Percentiles rank a stretch among this genome's conserved stretches.
phyloP scores from a whole-genome alignment of 2,113 vertebrate genomes.

The Ictalurus furcatus region DNA sequence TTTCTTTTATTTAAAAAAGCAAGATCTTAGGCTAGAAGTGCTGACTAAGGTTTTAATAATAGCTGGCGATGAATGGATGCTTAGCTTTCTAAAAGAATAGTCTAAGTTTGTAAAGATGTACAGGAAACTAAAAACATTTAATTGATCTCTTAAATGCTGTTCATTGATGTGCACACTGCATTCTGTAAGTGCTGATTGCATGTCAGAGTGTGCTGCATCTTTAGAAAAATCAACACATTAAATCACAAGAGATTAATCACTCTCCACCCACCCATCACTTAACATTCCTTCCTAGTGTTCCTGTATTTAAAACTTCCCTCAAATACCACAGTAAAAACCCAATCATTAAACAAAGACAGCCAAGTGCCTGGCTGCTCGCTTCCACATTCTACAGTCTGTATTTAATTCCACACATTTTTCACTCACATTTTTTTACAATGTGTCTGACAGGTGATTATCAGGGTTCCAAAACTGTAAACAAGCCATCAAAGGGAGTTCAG shows the following conservation, averaged over 20 bases:
- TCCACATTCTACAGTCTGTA: conserved; percentile 52
- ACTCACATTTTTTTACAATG: conserved; percentile 64
- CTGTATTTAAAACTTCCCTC: conserved; percentile 54
- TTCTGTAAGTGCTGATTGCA: conserved; percentile 45
- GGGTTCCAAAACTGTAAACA: conserved; percentile 69
- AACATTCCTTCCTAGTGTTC: conserved; percentile 52
- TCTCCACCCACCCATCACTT: conserved; percentile 48
- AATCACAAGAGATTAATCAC: conserved; percentile 54
- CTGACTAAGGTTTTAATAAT: conserved; percentile 7
- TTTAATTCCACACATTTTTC: conserved; percentile 61
- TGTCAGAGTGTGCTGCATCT: conserved; percentile 40
- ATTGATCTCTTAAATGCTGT: conserved; percentile 31
- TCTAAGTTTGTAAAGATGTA: conserved; percentile 22
- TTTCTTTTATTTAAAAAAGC: not conserved
- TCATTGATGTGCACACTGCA: conserved; percentile 17
- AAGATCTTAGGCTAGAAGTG: not conserved
- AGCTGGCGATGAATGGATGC: not conserved
- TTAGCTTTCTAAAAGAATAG: conserved; percentile 5
- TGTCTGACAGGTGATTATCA: conserved; percentile 65
- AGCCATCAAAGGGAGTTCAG: conserved; percentile 60
- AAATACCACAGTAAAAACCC: conserved; percentile 48
- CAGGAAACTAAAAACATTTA: conserved; percentile 27
- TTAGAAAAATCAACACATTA: conserved; percentile 51
- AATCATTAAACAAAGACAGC: conserved; percentile 53
- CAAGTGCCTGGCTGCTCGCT: conserved; percentile 40